Evolutionary conservation across 2,113 vertebrate genomes (phyloP), one percentile per base, ranked within the genome.

Genomic region (Corvus hawaiiensis): DNA sequence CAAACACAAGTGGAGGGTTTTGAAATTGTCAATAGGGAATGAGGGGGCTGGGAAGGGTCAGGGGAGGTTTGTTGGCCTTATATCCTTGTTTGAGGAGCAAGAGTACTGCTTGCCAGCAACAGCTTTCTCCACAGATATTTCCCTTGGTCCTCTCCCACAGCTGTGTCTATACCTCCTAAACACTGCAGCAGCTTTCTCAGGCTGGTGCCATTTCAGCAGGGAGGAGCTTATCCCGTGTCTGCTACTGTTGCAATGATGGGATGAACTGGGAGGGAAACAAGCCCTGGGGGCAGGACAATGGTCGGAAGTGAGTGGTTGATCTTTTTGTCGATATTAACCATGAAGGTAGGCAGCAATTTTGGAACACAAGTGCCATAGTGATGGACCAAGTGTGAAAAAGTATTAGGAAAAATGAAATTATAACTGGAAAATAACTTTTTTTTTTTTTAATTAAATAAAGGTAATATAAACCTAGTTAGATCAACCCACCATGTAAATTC

Each of bases 61-160:
- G 2, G n/a, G 19, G 23, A 69, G 11, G 27, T 61, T 69, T 89
- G 9, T 23, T 63, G 30, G 22, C 39, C 8, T 63, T 21, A 51
- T 33, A 35, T 22, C 37, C 43, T 56, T 35, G 14, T 59, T 1
- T 54, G 27, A 77, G 16, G n/a, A 63, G 20, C 30, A 63, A 66
- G 8, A 8, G 5, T 35, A 20, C 58, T 52, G 30, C 18, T 72
- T 82, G 18, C 20, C 13, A 32, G 13, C 14, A 68, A 10, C 12
- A 17, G 7, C 20, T 48, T 71, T 64, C 55, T 73, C 39, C 24
- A 26, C 6, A 59, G 39, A 3, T 24, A 16, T 17, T 73, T 28
- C 21, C 24, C 35, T 51, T 19, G 8, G 5, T 8, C 18, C 15
- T 63, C 54, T 49, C 0, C 1, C 18, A 49, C 24, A 24, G 1